A percentile compares a stretch with the other conserved stretches of the same genome.
phyloP scores from a whole-genome alignment of 2,888 invertebrate genomes.

The Eupithecia dodoneata region DNA sequence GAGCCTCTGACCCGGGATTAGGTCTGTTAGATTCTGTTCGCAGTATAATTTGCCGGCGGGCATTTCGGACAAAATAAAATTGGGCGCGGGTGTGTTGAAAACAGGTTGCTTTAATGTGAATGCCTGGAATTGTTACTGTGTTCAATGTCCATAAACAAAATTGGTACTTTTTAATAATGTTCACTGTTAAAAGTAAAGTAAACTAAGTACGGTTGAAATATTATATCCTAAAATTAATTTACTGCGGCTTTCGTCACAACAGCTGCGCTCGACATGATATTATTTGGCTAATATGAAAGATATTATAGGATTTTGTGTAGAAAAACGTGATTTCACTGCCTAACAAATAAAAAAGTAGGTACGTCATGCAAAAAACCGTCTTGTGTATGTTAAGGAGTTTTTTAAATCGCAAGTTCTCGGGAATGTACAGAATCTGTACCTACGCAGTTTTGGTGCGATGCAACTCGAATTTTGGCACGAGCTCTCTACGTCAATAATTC shows the following conservation, averaged over 20 bases:
- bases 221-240: not conserved
- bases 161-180: not conserved
- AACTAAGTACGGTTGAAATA: not conserved
- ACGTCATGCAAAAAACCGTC: not conserved
- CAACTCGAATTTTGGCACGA: conserved; percentile 72
- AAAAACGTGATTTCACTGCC: not conserved
- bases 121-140: conserved; percentile 36
- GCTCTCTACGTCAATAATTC: conserved; percentile 75
- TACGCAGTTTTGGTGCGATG: conserved; percentile 39
- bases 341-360: not conserved
- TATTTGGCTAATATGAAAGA: not conserved
- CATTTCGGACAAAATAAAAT: conserved; percentile 62
- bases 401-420: not conserved
- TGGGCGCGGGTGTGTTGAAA: conserved; percentile 50
- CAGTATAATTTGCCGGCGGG: conserved; percentile 66
- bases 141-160: not conserved
- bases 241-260: not conserved
- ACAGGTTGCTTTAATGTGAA: conserved; percentile 46
- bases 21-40: conserved; percentile 58
- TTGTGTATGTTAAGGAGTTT: not conserved
- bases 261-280: not conserved
- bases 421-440: conserved; percentile 19
- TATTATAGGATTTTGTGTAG: not conserved
- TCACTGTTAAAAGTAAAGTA: not conserved
- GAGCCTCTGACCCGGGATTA: conserved; percentile 50